phyloP scores from a whole-genome alignment of 2,888 invertebrate genomes.

The Keiferia lycopersicella region DNA sequence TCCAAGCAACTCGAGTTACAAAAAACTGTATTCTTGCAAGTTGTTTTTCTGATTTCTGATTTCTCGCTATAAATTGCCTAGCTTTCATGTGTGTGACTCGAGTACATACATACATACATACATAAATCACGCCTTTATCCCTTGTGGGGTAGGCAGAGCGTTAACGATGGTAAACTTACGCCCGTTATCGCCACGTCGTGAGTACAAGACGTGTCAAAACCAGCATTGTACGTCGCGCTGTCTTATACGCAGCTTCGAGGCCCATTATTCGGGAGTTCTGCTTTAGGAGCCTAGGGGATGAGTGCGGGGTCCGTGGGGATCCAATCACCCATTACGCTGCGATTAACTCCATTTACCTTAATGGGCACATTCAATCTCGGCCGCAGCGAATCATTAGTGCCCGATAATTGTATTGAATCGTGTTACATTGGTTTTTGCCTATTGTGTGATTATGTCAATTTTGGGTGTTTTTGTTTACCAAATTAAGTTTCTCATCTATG shows the following conservation, averaged over 20 bases:
- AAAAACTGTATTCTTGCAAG: no score
- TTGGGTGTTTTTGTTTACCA: background rate
- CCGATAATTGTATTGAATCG: constrained; percentile 37
- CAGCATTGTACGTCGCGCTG: background rate
- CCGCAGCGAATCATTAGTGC: constrained; percentile 50
- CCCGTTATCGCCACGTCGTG: no score
- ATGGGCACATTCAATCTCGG: constrained; percentile 50
- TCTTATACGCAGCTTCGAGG: background rate
- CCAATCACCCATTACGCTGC: constrained; percentile 51
- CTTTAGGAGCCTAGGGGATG: background rate
- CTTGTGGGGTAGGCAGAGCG: no score
- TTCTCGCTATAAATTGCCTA: no score
- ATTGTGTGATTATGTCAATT: background rate
- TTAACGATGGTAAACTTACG: no score
- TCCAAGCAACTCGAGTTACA: no score
- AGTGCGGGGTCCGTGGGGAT: constrained; percentile 32
- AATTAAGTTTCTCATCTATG: no score
- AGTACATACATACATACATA: no score
- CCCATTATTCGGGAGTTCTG: background rate
- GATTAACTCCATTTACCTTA: constrained; percentile 56
- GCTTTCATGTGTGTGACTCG: no score
- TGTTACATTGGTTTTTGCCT: constrained; percentile 21
- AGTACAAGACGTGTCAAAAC: background rate
- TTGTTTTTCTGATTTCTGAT: no score
- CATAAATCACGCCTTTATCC: no score